Evolutionary conservation across 2,888 invertebrate genomes (phyloP).

Genomic region (Auanema sp.): DNA sequence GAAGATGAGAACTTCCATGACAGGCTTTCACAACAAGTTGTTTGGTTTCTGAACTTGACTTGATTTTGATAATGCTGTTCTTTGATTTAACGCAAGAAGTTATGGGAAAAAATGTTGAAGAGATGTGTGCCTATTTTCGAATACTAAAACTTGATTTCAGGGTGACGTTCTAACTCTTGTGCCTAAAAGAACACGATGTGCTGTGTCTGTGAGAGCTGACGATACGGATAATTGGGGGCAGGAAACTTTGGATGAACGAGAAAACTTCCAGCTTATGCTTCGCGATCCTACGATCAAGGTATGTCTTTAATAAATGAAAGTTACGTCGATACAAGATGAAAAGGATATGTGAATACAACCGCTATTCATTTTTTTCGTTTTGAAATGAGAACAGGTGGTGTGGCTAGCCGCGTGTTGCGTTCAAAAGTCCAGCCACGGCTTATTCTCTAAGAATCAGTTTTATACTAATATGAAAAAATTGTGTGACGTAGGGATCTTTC

Average conservation of each 20-base stretch:
- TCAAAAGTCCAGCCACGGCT: too few species aligned
- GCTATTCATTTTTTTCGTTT: too few species aligned
- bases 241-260: constrained; percentile 52
- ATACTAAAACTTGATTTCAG: constrained; percentile 21
- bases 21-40: too few species aligned
- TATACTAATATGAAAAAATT: too few species aligned
- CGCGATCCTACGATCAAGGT: constrained; percentile 51
- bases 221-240: constrained; percentile 57
- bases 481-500: too few species aligned
- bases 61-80: background rate
- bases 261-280: constrained; percentile 48
- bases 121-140: background rate
- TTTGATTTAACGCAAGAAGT: constrained; percentile 1
- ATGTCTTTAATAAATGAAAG: constrained; percentile 9
- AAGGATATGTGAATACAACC: too few species aligned
- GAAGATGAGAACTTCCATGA: too few species aligned
- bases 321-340: background rate
- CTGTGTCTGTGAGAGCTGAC: constrained; percentile 58
- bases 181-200: constrained; percentile 48
- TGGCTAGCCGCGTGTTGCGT: too few species aligned
- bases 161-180: constrained; percentile 36
- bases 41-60: background rate
- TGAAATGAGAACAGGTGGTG: too few species aligned
- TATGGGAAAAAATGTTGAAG: background rate
- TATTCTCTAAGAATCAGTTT: too few species aligned